Conservation (phyloP, 2,113 vertebrate species). For the Hemicordylus capensis region DNA sequence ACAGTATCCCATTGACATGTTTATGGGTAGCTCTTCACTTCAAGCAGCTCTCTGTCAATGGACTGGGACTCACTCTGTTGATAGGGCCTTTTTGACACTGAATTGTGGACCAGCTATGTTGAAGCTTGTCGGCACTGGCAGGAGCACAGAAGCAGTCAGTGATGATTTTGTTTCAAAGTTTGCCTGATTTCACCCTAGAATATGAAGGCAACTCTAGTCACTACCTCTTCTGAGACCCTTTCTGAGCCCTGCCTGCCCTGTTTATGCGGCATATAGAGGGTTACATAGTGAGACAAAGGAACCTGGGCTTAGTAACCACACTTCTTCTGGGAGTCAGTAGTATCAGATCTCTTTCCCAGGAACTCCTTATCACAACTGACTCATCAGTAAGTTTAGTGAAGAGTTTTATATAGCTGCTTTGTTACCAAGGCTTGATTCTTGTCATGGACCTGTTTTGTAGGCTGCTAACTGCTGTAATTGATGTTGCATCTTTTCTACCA, state of each 20-base stretch:
- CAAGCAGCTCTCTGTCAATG: neutral
- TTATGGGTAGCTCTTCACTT: too few species aligned
- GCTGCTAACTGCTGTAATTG: neutral
- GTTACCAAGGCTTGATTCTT: neutral
- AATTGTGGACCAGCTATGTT: neutral
- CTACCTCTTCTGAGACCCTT: conserved; percentile 96
- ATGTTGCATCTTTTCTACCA: neutral
- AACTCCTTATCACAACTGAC: neutral
- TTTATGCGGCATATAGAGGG: neutral
- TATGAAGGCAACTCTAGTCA: conserved; percentile 88
- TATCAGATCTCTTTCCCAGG: conserved; percentile 11
- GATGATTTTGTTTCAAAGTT: conserved; percentile 78
- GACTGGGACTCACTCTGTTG: neutral
- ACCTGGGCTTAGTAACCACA: neutral
- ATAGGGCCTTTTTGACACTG: neutral
- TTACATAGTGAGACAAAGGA: neutral
- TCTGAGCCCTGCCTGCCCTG: conserved; percentile 61
- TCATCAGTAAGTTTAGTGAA: neutral
- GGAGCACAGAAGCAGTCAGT: conserved; percentile 70
- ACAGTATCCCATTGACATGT: neutral
- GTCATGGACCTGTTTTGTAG: neutral
- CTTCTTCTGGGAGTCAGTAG: neutral
- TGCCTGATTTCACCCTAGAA: conserved; percentile 76
- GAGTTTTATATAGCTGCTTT: neutral
- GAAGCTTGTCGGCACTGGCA: neutral